Base-by-base conservation (phyloP, 92 coral and sea anemone species). In the Siderastrea radians region DNA sequence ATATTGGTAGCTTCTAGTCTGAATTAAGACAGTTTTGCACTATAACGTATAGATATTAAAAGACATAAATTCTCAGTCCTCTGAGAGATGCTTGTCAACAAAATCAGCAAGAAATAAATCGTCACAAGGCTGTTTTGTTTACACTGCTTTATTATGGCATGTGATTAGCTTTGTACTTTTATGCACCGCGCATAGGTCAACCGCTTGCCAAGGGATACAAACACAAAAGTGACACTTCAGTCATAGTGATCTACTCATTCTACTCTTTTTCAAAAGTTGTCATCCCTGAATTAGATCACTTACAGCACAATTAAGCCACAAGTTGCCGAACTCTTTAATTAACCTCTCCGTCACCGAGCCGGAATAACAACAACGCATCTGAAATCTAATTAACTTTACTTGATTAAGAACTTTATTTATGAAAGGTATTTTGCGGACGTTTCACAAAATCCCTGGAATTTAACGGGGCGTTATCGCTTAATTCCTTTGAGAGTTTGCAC, bases 241-340 rank as follows among this genome's bases (percentile, higher is more conserved):
- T 82, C 78, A 47, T 15, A 45, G 51, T 68, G 59, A 82, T 82
- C 66, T 16, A 38, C 1, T 55, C 47, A 72, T 19, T 38, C 69
- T 58, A 49, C 57, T 70, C 19, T n/a, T 81, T 81, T 64, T 78
- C 19, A 62, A 9, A 57, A 66, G 16, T 38, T 67, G 77, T 81
- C 77, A 81, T 45, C 82, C 38, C 8, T 79, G 83, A 79, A 79
- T 19, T 63, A 44, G 57, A 70, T 78, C 68, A 71, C 86, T 68
- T 69, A 82, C 60, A 17, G 53, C 77, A 69, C 57, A 58, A 71
- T 82, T 19, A 0, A 82, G 78, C 50, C 69, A 3, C 14, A 16
- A 74, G n/a, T 19, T 0, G 62, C 14, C 47, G 47, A 53, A 61
- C 17, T 13, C 66, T 61, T 52, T 19, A 38, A 53, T 50, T 57